These are phyloP conservation scores for Autographa gamma DNA, from an alignment of 2,888 invertebrate species.

Conservation along the genomic window DNA sequence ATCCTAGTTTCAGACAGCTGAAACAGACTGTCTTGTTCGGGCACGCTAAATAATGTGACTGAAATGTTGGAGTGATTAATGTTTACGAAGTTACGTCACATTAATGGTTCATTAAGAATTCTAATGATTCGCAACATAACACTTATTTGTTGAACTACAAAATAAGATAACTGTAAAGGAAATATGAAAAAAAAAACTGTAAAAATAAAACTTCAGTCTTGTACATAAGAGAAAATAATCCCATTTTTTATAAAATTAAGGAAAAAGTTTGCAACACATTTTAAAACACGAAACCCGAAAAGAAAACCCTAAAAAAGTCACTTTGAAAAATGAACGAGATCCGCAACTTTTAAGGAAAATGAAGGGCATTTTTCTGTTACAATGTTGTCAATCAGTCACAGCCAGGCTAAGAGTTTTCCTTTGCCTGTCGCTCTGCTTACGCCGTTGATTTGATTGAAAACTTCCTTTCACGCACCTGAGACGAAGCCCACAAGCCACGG, in stretches of 20 bases:
- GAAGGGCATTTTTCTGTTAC: slow-evolving; percentile 74
- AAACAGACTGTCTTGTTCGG: neutral
- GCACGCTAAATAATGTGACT: neutral
- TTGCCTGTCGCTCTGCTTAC: slow-evolving; percentile 73
- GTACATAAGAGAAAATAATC: neutral
- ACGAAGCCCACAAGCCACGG: slow-evolving; percentile 51
- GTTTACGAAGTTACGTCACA: no score
- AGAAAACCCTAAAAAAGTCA: slow-evolving; percentile 43
- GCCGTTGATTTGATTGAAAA: slow-evolving; percentile 86
- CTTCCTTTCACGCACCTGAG: slow-evolving; percentile 83
- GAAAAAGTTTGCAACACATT: slow-evolving; percentile 33
- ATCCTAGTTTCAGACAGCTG: slow-evolving; percentile 23
- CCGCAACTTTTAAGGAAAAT: slow-evolving; percentile 72
- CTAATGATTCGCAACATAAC: no score
- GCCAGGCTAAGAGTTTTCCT: slow-evolving; percentile 70
- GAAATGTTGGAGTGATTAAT: neutral
- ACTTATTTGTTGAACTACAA: no score
- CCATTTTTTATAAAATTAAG: slow-evolving; percentile 1
- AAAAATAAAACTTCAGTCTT: no score
- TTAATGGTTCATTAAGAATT: no score
- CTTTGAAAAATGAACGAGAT: slow-evolving; percentile 73
- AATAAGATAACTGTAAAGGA: no score
- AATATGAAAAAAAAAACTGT: no score
- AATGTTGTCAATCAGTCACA: slow-evolving; percentile 86
- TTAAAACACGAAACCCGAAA: slow-evolving; percentile 35